Evolutionary conservation across 2,888 invertebrate genomes (phyloP), one percentile per base, ranked within the genome.

Genomic region (Dicyrtoma fusca): DNA sequence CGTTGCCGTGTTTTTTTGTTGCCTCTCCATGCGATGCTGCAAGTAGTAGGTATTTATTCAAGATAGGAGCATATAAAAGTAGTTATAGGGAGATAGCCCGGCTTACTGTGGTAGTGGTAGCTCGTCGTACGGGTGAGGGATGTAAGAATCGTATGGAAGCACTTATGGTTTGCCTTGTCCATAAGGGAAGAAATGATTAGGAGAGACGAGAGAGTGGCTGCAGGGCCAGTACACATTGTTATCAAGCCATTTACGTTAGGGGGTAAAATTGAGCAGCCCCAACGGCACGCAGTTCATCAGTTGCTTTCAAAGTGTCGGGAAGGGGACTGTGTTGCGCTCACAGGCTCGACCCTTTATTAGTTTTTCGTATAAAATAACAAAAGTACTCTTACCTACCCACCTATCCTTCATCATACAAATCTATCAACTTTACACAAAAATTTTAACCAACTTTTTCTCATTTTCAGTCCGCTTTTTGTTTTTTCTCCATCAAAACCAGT

Each of bases 251-350:
- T 70, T 45, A 26, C 55, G 57, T 69, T 57, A 23, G 70, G 70
- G 70, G 70, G 70, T 70, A 62, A 70, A 45, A 53, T 23, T 25
- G 34, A 61, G 34, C 47, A 69, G 26, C 61, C 69, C 69, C 55
- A 69, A 69, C 59, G 45, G 44, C 59, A 69, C 25, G n/a, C 69
- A 69, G 69, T 69, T 63, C 61, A 62, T 45, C 25, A 62, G 61
- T 61, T 11, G 53, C 70, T 70, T 49, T 62, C 70, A 25, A 61
- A 70, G 49, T 70, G 61, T 63, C 49, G 21, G 63, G 44, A 61
- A 19, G 45, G 65, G 65, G 65, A 65, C 65, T 51, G 65, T 65
- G 59, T 69, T 17, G n/a, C 47, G 13, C 53, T 42, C 62, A 62
- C 62, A 62, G 62, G 62, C 64, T 47, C 23, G 21, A 13, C 44